These are phyloP conservation scores for Zeugodacus cucurbitae DNA, from an alignment of 1,140 invertebrate genomes.

Conservation along the genomic window DNA sequence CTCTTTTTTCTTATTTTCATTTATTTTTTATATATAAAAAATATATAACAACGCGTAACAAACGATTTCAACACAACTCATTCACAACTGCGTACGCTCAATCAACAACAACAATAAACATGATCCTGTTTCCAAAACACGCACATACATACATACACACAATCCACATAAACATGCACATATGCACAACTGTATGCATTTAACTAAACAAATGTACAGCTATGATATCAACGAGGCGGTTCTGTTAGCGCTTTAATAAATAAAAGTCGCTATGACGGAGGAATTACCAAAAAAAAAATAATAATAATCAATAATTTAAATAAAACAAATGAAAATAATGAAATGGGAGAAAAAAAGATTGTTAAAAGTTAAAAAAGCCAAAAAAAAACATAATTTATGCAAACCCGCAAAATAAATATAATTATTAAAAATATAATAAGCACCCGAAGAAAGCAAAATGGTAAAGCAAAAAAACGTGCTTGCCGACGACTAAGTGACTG, in stretches of 20 bases:
- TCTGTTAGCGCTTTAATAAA: constrained; percentile 61
- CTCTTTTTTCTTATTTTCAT: constrained; percentile 61
- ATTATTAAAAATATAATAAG: not conserved
- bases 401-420: not conserved
- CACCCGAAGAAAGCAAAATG: not conserved
- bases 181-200: not conserved
- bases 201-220: constrained; percentile 46
- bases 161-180: not conserved
- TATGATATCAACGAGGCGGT: constrained; percentile 66
- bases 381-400: not conserved
- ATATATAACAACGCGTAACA: constrained; percentile 32
- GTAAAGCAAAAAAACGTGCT: not conserved
- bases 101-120: not conserved
- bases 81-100: not conserved
- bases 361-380: not conserved
- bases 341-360: not conserved
- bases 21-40: constrained; percentile 58
- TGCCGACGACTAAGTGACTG: too few species aligned
- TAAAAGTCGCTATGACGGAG: not conserved
- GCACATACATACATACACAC: not conserved
- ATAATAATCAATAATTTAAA: not conserved
- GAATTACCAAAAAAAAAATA: not conserved
- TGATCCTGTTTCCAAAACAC: not conserved
- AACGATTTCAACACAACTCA: not conserved
- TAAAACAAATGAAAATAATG: not conserved